Evolutionary conservation across 35 echinoderm and acorn worm genomes (phyloP).

Genomic region (Chiridota heheva): DNA sequence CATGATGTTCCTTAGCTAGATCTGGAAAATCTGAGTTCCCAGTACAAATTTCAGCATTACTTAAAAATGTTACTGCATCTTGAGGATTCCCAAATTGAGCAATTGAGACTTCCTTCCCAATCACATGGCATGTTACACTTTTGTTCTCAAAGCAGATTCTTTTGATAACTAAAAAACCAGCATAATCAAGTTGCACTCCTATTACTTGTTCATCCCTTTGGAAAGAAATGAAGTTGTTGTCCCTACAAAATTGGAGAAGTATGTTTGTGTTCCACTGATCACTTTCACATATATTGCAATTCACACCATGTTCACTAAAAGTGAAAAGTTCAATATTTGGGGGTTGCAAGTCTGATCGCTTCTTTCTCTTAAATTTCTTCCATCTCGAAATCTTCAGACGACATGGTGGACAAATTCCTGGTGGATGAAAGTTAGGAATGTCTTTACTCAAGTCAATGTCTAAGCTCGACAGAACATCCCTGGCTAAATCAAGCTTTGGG

Average conservation of each 20-base stretch:
- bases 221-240: background rate
- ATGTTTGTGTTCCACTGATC: background rate
- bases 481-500: background rate
- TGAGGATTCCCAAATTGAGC: background rate
- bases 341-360: constrained; percentile 16
- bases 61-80: background rate
- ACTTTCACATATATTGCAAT: constrained; percentile 7
- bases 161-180: background rate
- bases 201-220: background rate
- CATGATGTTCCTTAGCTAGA: background rate
- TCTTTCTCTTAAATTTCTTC: constrained; percentile 22
- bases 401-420: constrained; percentile 39
- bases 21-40: constrained; percentile 37
- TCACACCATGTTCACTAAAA: background rate
- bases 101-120: background rate
- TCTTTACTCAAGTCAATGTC: constrained; percentile 36
- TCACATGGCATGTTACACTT: constrained; percentile 1
- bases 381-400: constrained; percentile 16
- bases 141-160: background rate
- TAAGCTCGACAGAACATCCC: background rate
- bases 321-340: background rate
- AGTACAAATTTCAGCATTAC: constrained; percentile 28
- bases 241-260: background rate
- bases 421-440: constrained; percentile 18
- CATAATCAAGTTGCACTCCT: background rate